Base-by-base conservation (phyloP, 2,888 invertebrate genomes). In the Meandrusa payeni region DNA sequence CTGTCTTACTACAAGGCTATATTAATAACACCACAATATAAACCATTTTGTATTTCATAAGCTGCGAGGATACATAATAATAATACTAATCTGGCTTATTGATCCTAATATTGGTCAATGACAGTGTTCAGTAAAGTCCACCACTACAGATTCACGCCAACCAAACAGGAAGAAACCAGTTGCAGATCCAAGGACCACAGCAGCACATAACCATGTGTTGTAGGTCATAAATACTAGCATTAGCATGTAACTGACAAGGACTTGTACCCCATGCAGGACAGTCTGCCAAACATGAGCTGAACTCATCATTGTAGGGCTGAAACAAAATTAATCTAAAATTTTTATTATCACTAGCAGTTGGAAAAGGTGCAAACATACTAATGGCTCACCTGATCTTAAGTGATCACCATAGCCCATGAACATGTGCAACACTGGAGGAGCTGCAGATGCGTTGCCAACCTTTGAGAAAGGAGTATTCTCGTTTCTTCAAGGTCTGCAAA, bases 181-280 rank as follows among this genome's bases (percentile, higher is more conserved):
- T 1, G 95, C 96, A 1, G 97, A 95, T 26, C 98, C 98, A 5
- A 95, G 69, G 1, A 97, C 94, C 1, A 97, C 95, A 0, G 97
- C 95, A 32, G 95, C 73, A 74, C 97, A 97, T 46, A 98, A 89
- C 96, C 97, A 98, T 9, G 94, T 93, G 71, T 98, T 98, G 90
- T 96, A 98, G 1, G 97, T 97, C 98, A 98, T 98, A 75, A 98
- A 97, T 57, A 97, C 95, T 74, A 98, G 87, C 98, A 98, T 98
- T 34, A 98, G 90, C 80, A 97, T 93, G 81, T 98, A 97, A 56
- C 97, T 96, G 50, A 97, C 88, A 44, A 96, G 90, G 65, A 98
- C 95, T 85, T 97, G 97, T 10, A 97, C 65, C 49, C 97, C 93
- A 71, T 98, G 97, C 9, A 98, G 90, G 33, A 93, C 78, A 7